Evolutionary conservation across 2,113 vertebrate genomes (phyloP), one percentile per base, ranked within the genome.

Genomic region (Bambusicola thoracicus): DNA sequence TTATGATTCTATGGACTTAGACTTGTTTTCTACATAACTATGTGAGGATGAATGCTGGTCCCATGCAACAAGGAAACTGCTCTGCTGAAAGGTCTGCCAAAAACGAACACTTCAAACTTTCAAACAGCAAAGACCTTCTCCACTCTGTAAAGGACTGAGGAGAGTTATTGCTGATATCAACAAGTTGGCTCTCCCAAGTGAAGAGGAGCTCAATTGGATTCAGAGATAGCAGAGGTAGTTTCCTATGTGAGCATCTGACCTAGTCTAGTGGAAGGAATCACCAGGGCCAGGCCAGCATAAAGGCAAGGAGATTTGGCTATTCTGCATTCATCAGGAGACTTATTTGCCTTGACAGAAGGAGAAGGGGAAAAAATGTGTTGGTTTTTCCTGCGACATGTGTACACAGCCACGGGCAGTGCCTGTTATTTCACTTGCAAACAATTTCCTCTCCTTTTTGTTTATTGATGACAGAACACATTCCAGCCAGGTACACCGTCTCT

Each of bases 361-460:
- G 24, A 27, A 5, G 41, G 55, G 27, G 10, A 40, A 51, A 77
- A 83, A 76, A 92, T 40, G 48, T 83, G 81, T 70, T 91, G 43
- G 56, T 82, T 96, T 95, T 81, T 94, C 95, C 94, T 94, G 84
- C 68, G 86, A 93, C 96, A 85, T 97, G 78, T 95, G 95, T 95
- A 97, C 94, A 96, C 67, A 96, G 94, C 94, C 93, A 92, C 41
- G 27, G 96, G 96, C 94, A 86, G 92, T 92, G 87, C 87, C 79
- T 96, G 81, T 93, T 93, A 96, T 97, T 96, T 95, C 92, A 94
- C 95, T 96, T 97, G 95, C 95, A 97, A 97, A 96, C 94, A 73
- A 96, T 96, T 97, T 97, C 97, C 97, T 97, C 95, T 97, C 89
- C 95, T 94, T 96, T 96, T 97, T 96, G 95, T 96, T 81, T 92